Base-by-base conservation (phyloP, 2,113 vertebrate genomes). In the Oenanthe oenanthe region DNA sequence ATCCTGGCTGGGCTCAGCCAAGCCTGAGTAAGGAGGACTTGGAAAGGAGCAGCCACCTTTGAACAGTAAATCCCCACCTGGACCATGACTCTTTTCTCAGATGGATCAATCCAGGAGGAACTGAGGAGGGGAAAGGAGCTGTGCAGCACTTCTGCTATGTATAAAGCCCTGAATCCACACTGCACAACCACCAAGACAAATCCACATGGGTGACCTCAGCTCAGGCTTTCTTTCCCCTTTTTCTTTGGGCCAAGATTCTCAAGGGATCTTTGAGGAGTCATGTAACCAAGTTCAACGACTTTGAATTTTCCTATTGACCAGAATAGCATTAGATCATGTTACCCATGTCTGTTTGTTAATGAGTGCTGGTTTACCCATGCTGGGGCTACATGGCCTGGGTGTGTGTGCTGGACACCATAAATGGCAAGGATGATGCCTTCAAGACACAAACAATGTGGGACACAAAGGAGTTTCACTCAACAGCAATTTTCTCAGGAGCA, bases 301-400 rank as follows among this genome's bases (percentile, higher is more conserved):
- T 48, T 61, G 78, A 92, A 94, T 94, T 93, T 90, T 97, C 92
- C 96, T 83, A 90, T 77, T 83, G 92, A 97, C 95, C 67, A 95
- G 93, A 96, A 96, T 95, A 94, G 90, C 90, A 84, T 53, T 66
- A 90, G 94, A 92, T 97, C 92, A 71, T 31, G 12, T 97, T 97
- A 96, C 94, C 47, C 92, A 16, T 3, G 47, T 28, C 92, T 94
- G 8, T 83, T 95, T 90, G 95, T 88, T 92, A 96, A 90, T 65
- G 11, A 92, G 68, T 2, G 0, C 75, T 94, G 53, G 0, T 88
- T 92, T 93, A 53, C 40, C 82, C 95, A 7, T 21, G 40, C 47
- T 88, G 76, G 91, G 90, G 65, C 88, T 75, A 24, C 88, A 71
- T 13, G 42, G 75, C 51, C 83, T 63, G 85, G 90, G 90, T 4